These are phyloP conservation scores for Podilymbus podiceps DNA, from an alignment of 2,113 vertebrate genomes.

Conservation along the genomic window DNA sequence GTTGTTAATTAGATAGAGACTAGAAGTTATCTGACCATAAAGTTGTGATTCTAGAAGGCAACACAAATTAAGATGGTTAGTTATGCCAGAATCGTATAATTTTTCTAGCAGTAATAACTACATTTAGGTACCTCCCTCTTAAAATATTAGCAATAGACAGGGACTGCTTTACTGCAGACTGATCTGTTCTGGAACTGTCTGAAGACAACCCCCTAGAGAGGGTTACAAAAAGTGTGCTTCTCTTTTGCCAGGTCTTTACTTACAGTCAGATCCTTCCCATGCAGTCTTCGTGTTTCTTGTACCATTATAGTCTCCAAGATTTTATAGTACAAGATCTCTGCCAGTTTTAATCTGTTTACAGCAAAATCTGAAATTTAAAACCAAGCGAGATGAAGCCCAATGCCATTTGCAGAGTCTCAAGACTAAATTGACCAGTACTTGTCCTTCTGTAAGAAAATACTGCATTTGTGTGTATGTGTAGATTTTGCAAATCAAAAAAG, in stretches of 20 bases:
- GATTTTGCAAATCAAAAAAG: background rate
- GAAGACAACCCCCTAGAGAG: background rate
- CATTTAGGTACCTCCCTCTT: background rate
- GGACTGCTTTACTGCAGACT: background rate
- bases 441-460: background rate
- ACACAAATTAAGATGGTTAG: background rate
- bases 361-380: conserved; percentile 88
- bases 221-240: background rate
- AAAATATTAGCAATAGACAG: background rate
- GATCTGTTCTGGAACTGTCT: background rate
- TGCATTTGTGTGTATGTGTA: fast-evolving
- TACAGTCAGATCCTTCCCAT: conserved; percentile 95
- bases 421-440: background rate
- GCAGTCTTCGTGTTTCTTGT: conserved; percentile 87
- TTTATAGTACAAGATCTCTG: conserved; percentile 96
- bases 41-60: background rate
- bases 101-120: background rate
- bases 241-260: conserved; percentile 52
- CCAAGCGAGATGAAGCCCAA: background rate
- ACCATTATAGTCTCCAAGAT: conserved; percentile 91
- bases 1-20: background rate
- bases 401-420: background rate
- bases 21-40: background rate
- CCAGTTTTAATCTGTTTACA: conserved; percentile 90
- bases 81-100: background rate